Evolutionary conservation across 2,888 invertebrate genomes (phyloP).

Genomic region (Caenorhabditis macrosperma): DNA sequence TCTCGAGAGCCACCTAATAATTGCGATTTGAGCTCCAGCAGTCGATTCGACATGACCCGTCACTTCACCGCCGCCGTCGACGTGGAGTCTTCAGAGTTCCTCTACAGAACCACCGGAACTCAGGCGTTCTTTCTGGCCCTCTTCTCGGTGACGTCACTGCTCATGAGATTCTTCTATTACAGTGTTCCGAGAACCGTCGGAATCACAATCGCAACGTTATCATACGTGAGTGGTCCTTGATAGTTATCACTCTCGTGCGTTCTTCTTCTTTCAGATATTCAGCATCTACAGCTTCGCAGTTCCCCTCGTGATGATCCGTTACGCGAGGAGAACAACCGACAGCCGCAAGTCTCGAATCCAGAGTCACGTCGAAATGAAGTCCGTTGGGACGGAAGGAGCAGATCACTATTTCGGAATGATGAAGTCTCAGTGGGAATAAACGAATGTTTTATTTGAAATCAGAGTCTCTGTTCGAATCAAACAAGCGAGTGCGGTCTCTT

Average conservation of each 20-base stretch:
- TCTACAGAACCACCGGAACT: conserved; percentile 47
- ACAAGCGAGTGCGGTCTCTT: neutral
- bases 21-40: conserved; percentile 27
- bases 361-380: conserved; percentile 52
- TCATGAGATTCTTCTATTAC: conserved; percentile 40
- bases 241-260: neutral
- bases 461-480: neutral
- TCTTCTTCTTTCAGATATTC: conserved; percentile 61
- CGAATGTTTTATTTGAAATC: neutral
- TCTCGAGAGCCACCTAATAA: too few relatives aligned
- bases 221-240: conserved; percentile 40
- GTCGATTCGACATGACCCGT: conserved; percentile 55
- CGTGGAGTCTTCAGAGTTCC: conserved; percentile 54
- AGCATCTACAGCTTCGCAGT: conserved; percentile 50
- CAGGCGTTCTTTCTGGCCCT: conserved; percentile 44
- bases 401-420: conserved; percentile 57
- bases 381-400: conserved; percentile 49
- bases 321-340: neutral
- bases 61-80: conserved; percentile 57
- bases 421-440: conserved; percentile 51
- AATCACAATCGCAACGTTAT: conserved; percentile 42
- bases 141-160: conserved; percentile 28
- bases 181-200: conserved; percentile 23
- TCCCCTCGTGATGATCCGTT: conserved; percentile 37
- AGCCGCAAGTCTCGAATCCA: conserved; percentile 19